A percentile compares a stretch with the other conserved stretches of the same genome.
phyloP scores from a whole-genome alignment of 2,797 vertebrate genomes.

The Semaprochilodus insignis region DNA sequence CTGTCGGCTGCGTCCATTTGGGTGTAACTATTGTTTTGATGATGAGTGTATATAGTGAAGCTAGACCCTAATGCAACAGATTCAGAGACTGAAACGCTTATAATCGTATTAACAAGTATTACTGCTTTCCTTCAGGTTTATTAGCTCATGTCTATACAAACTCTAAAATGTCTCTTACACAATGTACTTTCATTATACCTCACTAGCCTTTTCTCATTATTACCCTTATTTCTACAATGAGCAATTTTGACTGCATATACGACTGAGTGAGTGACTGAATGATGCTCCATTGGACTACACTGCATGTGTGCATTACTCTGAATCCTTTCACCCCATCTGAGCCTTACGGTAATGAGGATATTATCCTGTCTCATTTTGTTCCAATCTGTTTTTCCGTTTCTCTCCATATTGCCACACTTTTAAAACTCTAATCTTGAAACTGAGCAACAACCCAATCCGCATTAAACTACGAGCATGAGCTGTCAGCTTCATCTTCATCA shows the following conservation, averaged over 20 bases:
- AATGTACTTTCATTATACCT: not conserved
- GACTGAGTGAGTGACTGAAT: not conserved
- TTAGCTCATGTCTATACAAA: not conserved
- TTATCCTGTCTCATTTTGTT: conserved; percentile 47
- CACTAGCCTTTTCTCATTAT: not conserved
- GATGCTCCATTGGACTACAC: conserved; percentile 18
- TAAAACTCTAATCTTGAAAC: conserved; percentile 53
- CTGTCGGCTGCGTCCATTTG: no score
- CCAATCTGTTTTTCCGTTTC: conserved; percentile 64
- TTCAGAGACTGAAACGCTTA: no score
- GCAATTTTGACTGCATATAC: not conserved
- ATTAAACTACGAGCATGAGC: conserved; percentile 74
- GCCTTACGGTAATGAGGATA: conserved; percentile 26
- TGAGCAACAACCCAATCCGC: conserved; percentile 61
- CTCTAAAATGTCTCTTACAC: not conserved
- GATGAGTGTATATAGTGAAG: no score
- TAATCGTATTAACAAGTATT: no score
- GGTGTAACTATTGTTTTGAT: no score
- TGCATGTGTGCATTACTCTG: conserved; percentile 29
- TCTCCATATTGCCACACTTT: conserved; percentile 49
- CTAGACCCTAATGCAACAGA: no score
- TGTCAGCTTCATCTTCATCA: conserved; percentile 70
- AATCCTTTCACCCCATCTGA: conserved; percentile 35
- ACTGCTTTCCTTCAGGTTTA: no score
- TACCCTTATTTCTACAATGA: not conserved